A percentile compares a stretch with the other conserved stretches of the same genome.
phyloP scores from a whole-genome alignment of 2,888 invertebrate species.

The Ichneumoninae sp. region DNA sequence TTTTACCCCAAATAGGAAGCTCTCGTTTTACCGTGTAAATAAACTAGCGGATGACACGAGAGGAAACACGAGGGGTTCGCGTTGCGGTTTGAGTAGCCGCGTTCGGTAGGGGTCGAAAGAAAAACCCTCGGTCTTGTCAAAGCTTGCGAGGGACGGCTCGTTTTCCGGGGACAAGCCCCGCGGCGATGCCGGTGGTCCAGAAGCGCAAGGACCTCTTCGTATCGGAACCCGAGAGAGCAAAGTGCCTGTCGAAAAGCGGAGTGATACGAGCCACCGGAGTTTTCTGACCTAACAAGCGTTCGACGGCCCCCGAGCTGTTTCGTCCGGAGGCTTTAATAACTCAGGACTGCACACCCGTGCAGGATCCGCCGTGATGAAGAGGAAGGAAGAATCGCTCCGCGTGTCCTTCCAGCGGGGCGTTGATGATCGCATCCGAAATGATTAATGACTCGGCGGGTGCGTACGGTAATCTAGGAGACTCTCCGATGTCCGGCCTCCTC shows the following conservation, averaged over 20 bases:
- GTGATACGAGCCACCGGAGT: slow-evolving; percentile 67
- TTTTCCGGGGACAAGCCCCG: slow-evolving; percentile 6
- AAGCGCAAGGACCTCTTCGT: slow-evolving; percentile 35
- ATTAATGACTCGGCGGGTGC: slow-evolving; percentile 64
- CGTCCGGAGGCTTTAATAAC: slow-evolving; percentile 19
- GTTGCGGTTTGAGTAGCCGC: not conserved
- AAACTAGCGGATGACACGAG: slow-evolving; percentile 70
- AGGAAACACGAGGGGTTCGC: slow-evolving; percentile 23
- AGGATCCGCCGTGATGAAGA: not conserved
- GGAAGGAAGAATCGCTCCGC: slow-evolving; percentile 8
- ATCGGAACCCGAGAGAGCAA: slow-evolving; percentile 29
- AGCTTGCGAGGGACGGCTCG: slow-evolving; percentile 45
- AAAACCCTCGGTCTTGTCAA: slow-evolving; percentile 64
- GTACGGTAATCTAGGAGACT: slow-evolving; percentile 54
- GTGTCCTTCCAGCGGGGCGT: slow-evolving; percentile 58
- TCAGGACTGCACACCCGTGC: not conserved
- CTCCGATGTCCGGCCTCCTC: slow-evolving; percentile 55
- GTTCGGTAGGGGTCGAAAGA: slow-evolving; percentile 43
- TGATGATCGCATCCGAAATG: slow-evolving; percentile 66
- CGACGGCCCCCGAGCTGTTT: not conserved
- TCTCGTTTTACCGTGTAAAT: slow-evolving; percentile 70
- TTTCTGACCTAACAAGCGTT: slow-evolving; percentile 38
- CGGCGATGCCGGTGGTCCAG: slow-evolving; percentile 54
- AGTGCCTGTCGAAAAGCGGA: slow-evolving; percentile 65
- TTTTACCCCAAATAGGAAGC: slow-evolving; percentile 54